Evolutionary conservation across 2,797 vertebrate genomes (phyloP).

Genomic region (Masticophis lateralis): DNA sequence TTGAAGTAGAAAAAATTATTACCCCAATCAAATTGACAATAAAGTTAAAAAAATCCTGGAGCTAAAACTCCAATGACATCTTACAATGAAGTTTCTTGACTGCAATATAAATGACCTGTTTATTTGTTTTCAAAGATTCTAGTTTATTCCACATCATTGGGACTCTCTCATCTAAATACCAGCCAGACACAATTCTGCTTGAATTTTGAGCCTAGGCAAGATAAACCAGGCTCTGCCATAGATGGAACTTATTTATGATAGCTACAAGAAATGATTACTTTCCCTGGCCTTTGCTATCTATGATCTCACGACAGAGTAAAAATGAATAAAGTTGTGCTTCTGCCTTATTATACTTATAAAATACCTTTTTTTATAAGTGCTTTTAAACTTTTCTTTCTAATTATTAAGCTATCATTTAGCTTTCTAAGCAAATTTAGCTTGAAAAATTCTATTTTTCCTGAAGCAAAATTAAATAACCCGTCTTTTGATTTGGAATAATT

Average conservation of each 20-base stretch:
- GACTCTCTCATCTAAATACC: background rate
- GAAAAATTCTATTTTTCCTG: background rate
- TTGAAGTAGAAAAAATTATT: background rate
- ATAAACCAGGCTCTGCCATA: background rate
- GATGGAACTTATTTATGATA: background rate
- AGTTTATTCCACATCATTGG: background rate
- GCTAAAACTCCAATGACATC: background rate
- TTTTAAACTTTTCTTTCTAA: slow-evolving; percentile 12
- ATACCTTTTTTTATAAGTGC: slow-evolving; percentile 17
- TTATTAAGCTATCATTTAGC: background rate
- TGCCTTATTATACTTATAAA: background rate
- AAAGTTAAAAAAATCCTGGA: background rate
- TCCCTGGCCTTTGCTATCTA: slow-evolving; percentile 4
- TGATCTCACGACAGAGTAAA: background rate
- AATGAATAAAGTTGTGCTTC: background rate
- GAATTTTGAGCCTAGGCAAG: background rate
- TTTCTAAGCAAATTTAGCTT: background rate
- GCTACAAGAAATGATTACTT: background rate
- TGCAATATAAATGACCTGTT: background rate
- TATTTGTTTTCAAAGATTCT: background rate
- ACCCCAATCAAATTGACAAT: background rate
- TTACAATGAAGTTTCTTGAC: background rate
- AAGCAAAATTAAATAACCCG: background rate
- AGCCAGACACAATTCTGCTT: background rate
- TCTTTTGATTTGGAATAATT: slow-evolving; percentile 15